A percentile compares a stretch with the other conserved stretches of the same genome.
Conservation (phyloP, 2,888 invertebrate species). For the Ferdinandea cuprea region DNA sequence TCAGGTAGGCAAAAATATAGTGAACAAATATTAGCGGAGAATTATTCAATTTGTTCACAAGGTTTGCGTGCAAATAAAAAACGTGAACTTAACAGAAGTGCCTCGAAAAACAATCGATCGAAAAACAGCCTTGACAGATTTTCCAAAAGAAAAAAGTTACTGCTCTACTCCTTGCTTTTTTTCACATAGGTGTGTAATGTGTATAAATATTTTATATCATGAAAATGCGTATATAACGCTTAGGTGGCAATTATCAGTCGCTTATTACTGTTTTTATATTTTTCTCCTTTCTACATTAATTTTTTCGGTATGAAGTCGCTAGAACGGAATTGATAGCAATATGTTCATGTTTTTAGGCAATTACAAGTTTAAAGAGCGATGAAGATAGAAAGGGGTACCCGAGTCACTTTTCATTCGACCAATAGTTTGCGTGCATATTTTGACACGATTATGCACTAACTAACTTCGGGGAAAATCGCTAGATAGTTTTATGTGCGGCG, state of each 20-base stretch:
- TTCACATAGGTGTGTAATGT: conserved; percentile 60
- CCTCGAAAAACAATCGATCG: conserved; percentile 77
- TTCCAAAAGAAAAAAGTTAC: conserved; percentile 57
- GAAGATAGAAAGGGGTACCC: conserved; percentile 41
- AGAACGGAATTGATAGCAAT: conserved; percentile 44
- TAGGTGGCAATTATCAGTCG: conserved; percentile 45
- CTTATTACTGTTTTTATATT: conserved; percentile 17
- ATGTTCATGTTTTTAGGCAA: conserved; percentile 68
- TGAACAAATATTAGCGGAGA: conserved; percentile 76
- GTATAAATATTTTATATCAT: conserved; percentile 49
- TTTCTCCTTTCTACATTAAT: conserved; percentile 9
- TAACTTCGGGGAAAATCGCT: conserved; percentile 66
- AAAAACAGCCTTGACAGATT: conserved; percentile 78
- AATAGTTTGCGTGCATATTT: conserved; percentile 70
- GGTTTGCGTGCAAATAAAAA: conserved; percentile 37
- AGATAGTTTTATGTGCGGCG: conserved; percentile 52
- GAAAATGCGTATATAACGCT: conserved; percentile 44
- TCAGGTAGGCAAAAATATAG: conserved; percentile 81
- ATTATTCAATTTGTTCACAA: conserved; percentile 34
- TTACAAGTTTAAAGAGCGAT: conserved; percentile 61
- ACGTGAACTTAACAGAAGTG: conserved; percentile 21
- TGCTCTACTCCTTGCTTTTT: conserved; percentile 54
- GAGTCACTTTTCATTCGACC: conserved; percentile 55
- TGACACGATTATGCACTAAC: conserved; percentile 64
- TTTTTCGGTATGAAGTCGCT: conserved; percentile 4